A percentile compares a stretch with the other conserved stretches of the same genome.
Evolutionary conservation across 2,113 vertebrate species (phyloP).

Genomic region (Anguilla rostrata): DNA sequence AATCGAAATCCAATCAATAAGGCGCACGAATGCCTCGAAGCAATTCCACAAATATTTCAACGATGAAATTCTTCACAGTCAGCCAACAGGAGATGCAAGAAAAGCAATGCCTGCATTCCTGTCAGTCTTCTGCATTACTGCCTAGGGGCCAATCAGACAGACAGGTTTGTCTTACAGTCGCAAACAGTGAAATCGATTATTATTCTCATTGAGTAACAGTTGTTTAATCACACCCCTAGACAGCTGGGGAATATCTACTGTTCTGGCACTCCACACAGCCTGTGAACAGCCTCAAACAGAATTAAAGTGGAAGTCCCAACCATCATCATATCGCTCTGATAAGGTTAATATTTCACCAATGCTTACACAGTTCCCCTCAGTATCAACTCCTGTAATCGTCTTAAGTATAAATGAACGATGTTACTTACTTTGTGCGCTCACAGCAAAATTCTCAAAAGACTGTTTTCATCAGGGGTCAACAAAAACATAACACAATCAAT

Average conservation of each 20-base stretch:
- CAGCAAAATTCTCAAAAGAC: background rate
- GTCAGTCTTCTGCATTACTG: background rate
- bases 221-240: background rate
- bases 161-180: background rate
- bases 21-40: too few relatives aligned
- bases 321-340: background rate
- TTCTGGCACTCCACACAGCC: too few relatives aligned
- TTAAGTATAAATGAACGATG: background rate
- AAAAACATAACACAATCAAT: background rate
- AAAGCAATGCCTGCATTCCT: background rate
- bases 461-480: background rate
- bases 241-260: too few relatives aligned
- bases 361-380: background rate
- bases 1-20: too few relatives aligned
- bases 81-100: background rate
- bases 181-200: background rate
- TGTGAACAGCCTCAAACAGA: too few relatives aligned
- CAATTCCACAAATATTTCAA: background rate
- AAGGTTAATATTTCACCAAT: background rate
- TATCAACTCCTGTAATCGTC: background rate
- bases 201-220: background rate
- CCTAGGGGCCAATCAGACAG: background rate
- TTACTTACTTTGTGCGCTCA: background rate
- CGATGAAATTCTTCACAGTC: background rate
- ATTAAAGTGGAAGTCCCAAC: too few relatives aligned